A percentile compares a stretch with the other conserved stretches of the same genome.
phyloP scores from a whole-genome alignment of 2,888 invertebrate species.

The Rosalia funebris region DNA sequence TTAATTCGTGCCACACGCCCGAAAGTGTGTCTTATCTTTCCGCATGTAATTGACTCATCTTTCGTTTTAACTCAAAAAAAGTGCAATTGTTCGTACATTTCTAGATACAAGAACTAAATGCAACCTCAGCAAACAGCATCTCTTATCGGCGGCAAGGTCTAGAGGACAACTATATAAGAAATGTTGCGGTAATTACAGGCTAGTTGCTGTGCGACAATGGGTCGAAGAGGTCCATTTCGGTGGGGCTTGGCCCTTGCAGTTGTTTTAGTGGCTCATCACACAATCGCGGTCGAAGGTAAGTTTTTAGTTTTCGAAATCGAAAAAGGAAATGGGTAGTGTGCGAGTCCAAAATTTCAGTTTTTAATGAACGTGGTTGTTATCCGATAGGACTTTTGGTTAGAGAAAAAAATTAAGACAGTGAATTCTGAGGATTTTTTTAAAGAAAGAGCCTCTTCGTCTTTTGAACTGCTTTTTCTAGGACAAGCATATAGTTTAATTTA shows the following conservation, averaged over 20 bases:
- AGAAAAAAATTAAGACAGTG: too few species aligned
- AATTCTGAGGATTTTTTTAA: too few species aligned
- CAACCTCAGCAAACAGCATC: slow-evolving; percentile 14
- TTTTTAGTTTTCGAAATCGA: slow-evolving; percentile 11
- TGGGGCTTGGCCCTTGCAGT: slow-evolving; percentile 56
- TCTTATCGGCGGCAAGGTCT: slow-evolving; percentile 32
- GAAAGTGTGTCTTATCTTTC: too few species aligned
- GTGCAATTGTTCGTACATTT: background rate
- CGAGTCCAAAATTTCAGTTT: too few species aligned
- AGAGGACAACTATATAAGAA: slow-evolving; percentile 49
- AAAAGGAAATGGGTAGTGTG: background rate
- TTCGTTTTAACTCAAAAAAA: too few species aligned
- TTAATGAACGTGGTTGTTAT: too few species aligned
- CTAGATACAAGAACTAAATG: background rate
- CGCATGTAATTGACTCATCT: too few species aligned
- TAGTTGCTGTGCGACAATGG: slow-evolving; percentile 56
- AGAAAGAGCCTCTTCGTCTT: too few species aligned
- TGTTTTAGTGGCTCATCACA: slow-evolving; percentile 51
- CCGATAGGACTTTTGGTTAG: too few species aligned
- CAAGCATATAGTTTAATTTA: too few species aligned
- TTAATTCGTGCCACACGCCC: too few species aligned
- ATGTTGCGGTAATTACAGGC: slow-evolving; percentile 40
- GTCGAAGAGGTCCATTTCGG: slow-evolving; percentile 50
- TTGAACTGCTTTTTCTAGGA: too few species aligned
- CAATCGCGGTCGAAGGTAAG: slow-evolving; percentile 52